Percentiles rank a stretch among this genome's conserved stretches.
These are phyloP conservation scores for Dryas iulia DNA, from an alignment of 1,140 invertebrate genomes.

Conservation along the genomic window DNA sequence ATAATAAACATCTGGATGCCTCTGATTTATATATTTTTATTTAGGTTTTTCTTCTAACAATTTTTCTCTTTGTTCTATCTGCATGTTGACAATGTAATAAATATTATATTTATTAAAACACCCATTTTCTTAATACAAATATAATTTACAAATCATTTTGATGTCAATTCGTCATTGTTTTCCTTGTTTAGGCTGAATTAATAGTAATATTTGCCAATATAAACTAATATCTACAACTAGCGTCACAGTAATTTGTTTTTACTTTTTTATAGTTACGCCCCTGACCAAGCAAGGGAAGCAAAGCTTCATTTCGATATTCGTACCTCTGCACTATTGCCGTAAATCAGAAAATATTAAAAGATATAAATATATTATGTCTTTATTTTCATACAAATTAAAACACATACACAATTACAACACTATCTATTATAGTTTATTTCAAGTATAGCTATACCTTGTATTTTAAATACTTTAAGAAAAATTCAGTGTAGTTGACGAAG, in stretches of 20 bases:
- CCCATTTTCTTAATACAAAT: not conserved
- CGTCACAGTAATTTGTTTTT: too few relatives aligned
- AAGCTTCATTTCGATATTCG: too few relatives aligned
- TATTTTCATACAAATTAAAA: not conserved
- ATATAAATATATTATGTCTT: too few relatives aligned
- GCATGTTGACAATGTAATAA: not conserved
- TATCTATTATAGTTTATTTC: too few relatives aligned
- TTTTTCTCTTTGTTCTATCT: not conserved
- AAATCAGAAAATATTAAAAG: too few relatives aligned
- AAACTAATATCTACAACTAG: too few relatives aligned
- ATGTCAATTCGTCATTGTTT: too few relatives aligned
- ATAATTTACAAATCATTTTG: not conserved
- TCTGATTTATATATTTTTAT: slow-evolving; percentile 42
- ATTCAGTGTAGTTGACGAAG: slow-evolving; percentile 6
- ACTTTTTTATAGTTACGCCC: too few relatives aligned
- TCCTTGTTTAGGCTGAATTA: too few relatives aligned
- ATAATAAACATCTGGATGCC: slow-evolving; percentile 66
- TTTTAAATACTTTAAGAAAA: not conserved
- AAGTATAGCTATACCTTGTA: not conserved
- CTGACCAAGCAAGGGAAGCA: too few relatives aligned
- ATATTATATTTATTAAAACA: not conserved
- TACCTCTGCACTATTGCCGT: too few relatives aligned
- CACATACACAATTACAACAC: not conserved
- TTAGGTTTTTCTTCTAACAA: not conserved
- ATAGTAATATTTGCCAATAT: too few relatives aligned